Base-by-base conservation (phyloP, 2,113 vertebrate genomes). In the Lycaon pictus region DNA sequence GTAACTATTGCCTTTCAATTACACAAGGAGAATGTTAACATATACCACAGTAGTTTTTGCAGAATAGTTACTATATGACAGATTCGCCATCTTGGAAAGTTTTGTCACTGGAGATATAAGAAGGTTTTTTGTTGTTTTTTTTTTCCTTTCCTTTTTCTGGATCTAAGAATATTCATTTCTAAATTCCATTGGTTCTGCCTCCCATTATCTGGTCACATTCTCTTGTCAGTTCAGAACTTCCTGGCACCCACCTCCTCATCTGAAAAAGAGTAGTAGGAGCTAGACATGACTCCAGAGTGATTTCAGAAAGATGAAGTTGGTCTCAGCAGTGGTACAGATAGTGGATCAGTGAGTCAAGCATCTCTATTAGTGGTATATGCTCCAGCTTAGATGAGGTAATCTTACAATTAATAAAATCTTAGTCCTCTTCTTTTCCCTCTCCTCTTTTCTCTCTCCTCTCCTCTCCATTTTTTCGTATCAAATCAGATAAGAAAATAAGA, bases 401-500 rank as follows among this genome's bases (percentile, higher is more conserved):
- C 15, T 11, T 48, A 62, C 25, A 92, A 25, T 67, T 55, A 55
- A 55, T 65, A 37, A 35, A 93, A 32, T 17, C 56, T 12, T 85
- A 7, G 16, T 77, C 51, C 48, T 25, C 27, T 51, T 96, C n/a
- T 35, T 55, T 53, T 56, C 48, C 20, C 25, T 20, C 16, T 62
- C 20, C n/a, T 43, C 2, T 58, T 15, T 1, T 19, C 48, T 43
- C 11, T 48, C 43, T 60, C 35, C 23, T 48, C 15, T 48, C 9
- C 32, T 27, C 35, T 37, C 22, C 32, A 6, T 79, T 20, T 82
- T 71, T 81, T 76, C 71, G 32, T 55, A 72, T 72, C 48, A n/a
- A 88, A 79, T 89, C 82, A 86, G 35, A 80, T 67, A 19, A 91
- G 62, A 92, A 69, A 92, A 37, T 22, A 88, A 79, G 58, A 91